These are phyloP conservation scores for Tenodera sinensis DNA, from an alignment of 2,888 invertebrate genomes.

Conservation along the genomic window DNA sequence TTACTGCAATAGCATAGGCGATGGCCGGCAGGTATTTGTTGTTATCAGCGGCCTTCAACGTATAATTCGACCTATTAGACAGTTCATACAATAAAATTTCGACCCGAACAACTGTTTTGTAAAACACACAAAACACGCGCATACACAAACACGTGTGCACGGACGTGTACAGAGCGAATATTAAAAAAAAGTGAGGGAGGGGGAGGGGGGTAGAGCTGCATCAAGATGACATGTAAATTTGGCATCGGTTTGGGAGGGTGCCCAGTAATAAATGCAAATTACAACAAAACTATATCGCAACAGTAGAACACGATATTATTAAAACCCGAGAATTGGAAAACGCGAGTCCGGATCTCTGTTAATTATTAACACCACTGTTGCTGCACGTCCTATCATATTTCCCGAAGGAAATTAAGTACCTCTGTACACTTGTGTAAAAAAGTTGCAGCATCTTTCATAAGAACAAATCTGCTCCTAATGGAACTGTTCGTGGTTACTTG, in stretches of 20 bases:
- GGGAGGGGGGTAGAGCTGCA: neutral
- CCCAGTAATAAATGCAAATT: constrained; percentile 7
- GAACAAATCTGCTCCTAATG: neutral
- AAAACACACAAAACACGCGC: neutral
- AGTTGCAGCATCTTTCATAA: neutral
- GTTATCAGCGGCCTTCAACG: constrained; percentile 8
- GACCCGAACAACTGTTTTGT: constrained; percentile 4
- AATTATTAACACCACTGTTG: neutral
- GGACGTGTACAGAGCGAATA: neutral
- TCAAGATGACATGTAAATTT: constrained; percentile 5
- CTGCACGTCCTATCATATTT: neutral
- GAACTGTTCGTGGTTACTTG: too few relatives aligned
- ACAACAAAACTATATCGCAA: neutral
- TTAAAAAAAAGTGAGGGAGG: neutral
- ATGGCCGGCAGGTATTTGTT: constrained; percentile 9
- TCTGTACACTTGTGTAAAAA: neutral
- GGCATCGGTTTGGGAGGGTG: neutral
- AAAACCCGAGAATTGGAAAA: neutral
- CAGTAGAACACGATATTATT: neutral
- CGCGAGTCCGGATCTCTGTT: neutral
- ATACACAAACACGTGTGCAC: neutral
- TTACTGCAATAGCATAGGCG: neutral
- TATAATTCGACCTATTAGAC: constrained; percentile 8
- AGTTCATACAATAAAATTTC: constrained; percentile 12
- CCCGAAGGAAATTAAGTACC: constrained; percentile 9